Base-by-base conservation (phyloP, 2,113 vertebrate species). In the Brachionichthys hirsutus region DNA sequence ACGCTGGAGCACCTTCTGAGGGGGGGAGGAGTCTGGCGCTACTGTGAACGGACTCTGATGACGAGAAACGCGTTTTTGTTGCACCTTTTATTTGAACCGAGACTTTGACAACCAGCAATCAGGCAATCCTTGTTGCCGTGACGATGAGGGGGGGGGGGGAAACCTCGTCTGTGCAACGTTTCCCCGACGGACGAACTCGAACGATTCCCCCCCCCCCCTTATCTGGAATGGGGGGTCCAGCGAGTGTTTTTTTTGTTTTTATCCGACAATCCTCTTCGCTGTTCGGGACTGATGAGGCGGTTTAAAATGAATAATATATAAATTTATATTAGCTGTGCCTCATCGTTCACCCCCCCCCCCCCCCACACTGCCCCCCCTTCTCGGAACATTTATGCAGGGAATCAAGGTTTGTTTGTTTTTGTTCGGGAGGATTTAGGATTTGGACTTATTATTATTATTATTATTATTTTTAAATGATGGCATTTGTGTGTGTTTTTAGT, bases 71-170 rank as follows among this genome's bases (percentile, higher is more conserved):
- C 62, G 68, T 19, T 49, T 72, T 71, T 77, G 73, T 85, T 88
- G 85, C 87, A 88, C 81, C 80, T 88, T 84, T 78, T 44, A 83
- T 85, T 85, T 78, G 80, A 83, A 30, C 24, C 8, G 24, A 30
- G 12, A 78, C 74, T 71, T 79, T 64, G 51, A 63, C 67, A 48
- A 77, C 69, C 54, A 62, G 85, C 82, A 85, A n/a, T 83, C 71
- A 74, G 85, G 90, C 88, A 88, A 89, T 90, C 89, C 15, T 58
- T 2, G 16, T 64, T 12, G 64, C 52, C 41, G 48, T 66, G 43
- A 69, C 19, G 55, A 72, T 0, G 45, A 61, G 3, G 44, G 45
- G 38, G 15, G 40, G 20, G 42, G n/a, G n/a, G n/a, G n/a, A n/a
- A n/a, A n/a, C n/a, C n/a, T n/a, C n/a, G n/a, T n/a, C 51, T 9